Evolutionary conservation across 2,113 vertebrate species (phyloP).

Genomic region (Oophaga pumilio): DNA sequence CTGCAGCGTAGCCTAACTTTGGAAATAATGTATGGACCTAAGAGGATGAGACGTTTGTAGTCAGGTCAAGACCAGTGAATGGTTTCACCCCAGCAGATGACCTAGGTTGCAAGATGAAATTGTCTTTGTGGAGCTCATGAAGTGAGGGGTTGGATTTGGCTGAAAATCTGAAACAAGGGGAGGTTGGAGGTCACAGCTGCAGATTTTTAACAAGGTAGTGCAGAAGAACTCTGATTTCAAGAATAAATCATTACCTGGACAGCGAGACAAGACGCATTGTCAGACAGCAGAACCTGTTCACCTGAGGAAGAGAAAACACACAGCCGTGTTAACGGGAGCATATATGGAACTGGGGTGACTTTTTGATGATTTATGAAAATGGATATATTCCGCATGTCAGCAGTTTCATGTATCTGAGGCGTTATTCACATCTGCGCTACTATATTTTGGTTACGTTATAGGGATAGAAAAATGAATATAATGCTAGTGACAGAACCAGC

Average conservation of each 20-base stretch:
- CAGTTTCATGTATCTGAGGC: neutral
- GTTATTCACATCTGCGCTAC: no score
- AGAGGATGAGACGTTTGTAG: neutral
- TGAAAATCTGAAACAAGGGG: constrained; percentile 11
- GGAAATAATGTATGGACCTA: constrained; percentile 10
- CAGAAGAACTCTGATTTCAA: constrained; percentile 17
- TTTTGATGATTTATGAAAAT: neutral
- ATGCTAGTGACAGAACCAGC: no score
- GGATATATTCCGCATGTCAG: neutral
- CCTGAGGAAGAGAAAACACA: constrained; percentile 75
- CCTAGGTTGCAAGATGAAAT: constrained; percentile 13
- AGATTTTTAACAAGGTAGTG: constrained; percentile 48
- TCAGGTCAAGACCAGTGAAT: constrained; percentile 10
- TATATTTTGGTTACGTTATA: no score
- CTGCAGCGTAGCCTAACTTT: constrained; percentile 10
- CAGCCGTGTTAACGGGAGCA: constrained; percentile 54
- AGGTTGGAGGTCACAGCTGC: constrained; percentile 27
- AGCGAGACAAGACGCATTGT: constrained; percentile 93
- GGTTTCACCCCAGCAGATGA: constrained; percentile 30
- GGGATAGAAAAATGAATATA: no score
- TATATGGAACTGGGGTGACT: neutral
- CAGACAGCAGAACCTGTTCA: constrained; percentile 94
- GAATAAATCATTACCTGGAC: constrained; percentile 84
- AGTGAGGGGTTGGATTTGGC: constrained; percentile 40
- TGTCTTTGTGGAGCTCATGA: constrained; percentile 21